Conservation (phyloP, 2,888 invertebrate species). For the Chrysolina haemoptera region DNA sequence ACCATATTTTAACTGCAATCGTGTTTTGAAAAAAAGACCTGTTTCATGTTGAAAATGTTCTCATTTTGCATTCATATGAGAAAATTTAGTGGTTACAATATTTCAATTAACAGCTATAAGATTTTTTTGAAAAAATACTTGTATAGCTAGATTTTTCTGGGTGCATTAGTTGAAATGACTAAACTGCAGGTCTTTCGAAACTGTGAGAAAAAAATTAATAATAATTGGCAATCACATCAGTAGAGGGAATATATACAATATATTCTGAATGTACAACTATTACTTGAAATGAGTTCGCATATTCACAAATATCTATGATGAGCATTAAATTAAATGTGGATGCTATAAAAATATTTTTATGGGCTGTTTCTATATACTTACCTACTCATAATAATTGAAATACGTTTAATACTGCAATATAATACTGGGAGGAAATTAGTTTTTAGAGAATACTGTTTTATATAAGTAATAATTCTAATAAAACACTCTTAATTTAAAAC, state of each 20-base stretch:
- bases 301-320: background rate
- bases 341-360: slow-evolving; percentile 6
- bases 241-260: too few relatives aligned
- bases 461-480: slow-evolving; percentile 6
- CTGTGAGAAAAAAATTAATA: background rate
- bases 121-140: too few relatives aligned
- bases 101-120: too few relatives aligned
- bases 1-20: too few relatives aligned
- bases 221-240: too few relatives aligned
- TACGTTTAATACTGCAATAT: slow-evolving; percentile 13
- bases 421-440: background rate
- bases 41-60: too few relatives aligned
- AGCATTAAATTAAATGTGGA: background rate
- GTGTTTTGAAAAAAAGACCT: too few relatives aligned
- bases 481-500: slow-evolving; percentile 12
- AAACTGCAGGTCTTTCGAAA: background rate
- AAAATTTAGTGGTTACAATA: too few relatives aligned
- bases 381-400: background rate
- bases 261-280: background rate
- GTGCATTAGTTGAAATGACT: background rate
- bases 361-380: background rate
- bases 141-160: too few relatives aligned
- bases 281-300: background rate
- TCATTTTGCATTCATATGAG: too few relatives aligned
- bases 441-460: background rate